Percentiles rank a stretch among this genome's conserved stretches.
Evolutionary conservation across 2,888 invertebrate genomes (phyloP).

Genomic region (Drosophila anomelani): DNA sequence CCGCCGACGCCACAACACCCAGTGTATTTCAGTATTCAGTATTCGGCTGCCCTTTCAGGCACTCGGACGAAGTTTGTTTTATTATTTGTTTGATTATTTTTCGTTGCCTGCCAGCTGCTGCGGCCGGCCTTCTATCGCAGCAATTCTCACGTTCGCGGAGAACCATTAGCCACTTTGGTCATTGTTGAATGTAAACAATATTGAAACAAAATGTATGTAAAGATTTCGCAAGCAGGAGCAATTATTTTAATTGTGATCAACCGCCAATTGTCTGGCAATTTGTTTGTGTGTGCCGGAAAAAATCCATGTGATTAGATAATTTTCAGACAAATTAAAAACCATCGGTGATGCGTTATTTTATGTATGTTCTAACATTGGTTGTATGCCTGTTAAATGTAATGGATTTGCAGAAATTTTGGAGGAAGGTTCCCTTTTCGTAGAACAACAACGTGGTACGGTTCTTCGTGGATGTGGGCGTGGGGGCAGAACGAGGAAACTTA

Average conservation of each 20-base stretch:
- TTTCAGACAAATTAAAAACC: slow-evolving; percentile 34
- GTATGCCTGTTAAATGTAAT: slow-evolving; percentile 26
- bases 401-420: slow-evolving; percentile 13
- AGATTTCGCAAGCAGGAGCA: slow-evolving; percentile 10
- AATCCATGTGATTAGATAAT: slow-evolving; percentile 70
- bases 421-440: neutral
- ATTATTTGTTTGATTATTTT: slow-evolving; percentile 28
- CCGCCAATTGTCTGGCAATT: slow-evolving; percentile 33
- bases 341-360: slow-evolving; percentile 27
- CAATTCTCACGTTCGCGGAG: slow-evolving; percentile 30
- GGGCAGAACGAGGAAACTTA: slow-evolving; percentile 21
- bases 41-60: slow-evolving; percentile 55
- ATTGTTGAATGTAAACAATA: slow-evolving; percentile 51
- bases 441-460: slow-evolving; percentile 29
- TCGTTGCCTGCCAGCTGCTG: slow-evolving; percentile 32
- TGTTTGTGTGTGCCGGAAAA: slow-evolving; percentile 29
- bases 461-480: neutral
- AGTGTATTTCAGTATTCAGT: slow-evolving; percentile 60
- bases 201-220: slow-evolving; percentile 42
- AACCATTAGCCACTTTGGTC: slow-evolving; percentile 26
- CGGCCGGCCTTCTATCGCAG: slow-evolving; percentile 25
- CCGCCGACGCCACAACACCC: slow-evolving; percentile 53
- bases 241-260: slow-evolving; percentile 40
- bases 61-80: slow-evolving; percentile 53
- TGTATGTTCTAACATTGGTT: slow-evolving; percentile 27